Base-by-base conservation (phyloP, 2,113 vertebrate genomes). In the Etia nguti region DNA sequence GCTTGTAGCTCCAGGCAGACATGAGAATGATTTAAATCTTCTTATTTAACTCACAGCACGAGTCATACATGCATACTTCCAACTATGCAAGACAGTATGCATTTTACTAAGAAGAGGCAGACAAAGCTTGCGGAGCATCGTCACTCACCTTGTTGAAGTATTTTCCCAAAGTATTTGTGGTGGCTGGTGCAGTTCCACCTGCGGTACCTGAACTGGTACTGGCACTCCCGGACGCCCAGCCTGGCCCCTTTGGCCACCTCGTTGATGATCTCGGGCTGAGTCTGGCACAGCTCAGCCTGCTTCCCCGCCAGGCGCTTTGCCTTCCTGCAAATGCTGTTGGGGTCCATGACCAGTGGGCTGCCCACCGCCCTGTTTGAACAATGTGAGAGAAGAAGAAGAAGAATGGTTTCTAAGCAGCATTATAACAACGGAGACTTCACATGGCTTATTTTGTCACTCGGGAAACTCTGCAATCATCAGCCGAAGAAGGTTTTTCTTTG, bases 161-260 rank as follows among this genome's bases (percentile, higher is more conserved):
- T 97, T 95, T 98, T 98, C 90, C 98, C 98, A 62, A 99, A 99
- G 95, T 98, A 98, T 92, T 98, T 99, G 96, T 97, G 99, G 96
- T 99, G 98, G 93, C 98, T 98, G 90, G 98, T 98, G 93, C 98
- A 99, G 95, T 99, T 99, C 98, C 98, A 99, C 75, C 98, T 96
- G 20, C 98, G 97, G 93, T 98, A 99, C 70, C 98, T 97, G 95
- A 99, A 99, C 93, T 99, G 98, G 95, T 97, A 98, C 95, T 99
- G 98, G 92, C 98, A 99, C 87, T 99, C 98, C 46, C 98, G 95
- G 46, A 99, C 97, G 0, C 98, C 98, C 79, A 99, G 97, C 90
- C 97, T 96, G 84, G 98, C 98, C 4, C 98, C 98, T 86, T 98
- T 98, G 79, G 98, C 98, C 83, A 98, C 97, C 94, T 99, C 98